These are phyloP conservation scores for Drosophila affinis DNA, from an alignment of 2,888 invertebrate species.

Conservation along the genomic window DNA sequence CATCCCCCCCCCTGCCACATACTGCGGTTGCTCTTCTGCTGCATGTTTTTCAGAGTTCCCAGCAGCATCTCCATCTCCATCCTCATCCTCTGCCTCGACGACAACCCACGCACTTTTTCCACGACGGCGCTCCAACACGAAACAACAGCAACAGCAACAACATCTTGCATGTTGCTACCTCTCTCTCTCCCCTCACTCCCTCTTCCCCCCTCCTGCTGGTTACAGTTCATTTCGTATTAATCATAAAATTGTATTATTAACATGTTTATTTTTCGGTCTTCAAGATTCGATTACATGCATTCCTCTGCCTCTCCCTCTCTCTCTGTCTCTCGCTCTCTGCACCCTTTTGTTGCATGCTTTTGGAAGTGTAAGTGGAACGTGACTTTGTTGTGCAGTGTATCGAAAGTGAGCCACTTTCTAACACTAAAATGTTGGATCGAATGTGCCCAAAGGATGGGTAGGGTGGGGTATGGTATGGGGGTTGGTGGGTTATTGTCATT, in stretches of 20 bases:
- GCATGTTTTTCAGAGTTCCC: constrained; percentile 36
- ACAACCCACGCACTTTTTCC: constrained; percentile 66
- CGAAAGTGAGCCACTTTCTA: constrained; percentile 76
- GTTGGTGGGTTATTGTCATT: constrained; percentile 37
- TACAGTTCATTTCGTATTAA: constrained; percentile 76
- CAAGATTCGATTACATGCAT: constrained; percentile 77
- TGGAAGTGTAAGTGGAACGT: constrained; percentile 44
- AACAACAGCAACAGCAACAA: constrained; percentile 20
- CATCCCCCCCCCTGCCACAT: constrained; percentile 5
- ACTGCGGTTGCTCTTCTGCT: constrained; percentile 1
- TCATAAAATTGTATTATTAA: constrained; percentile 79
- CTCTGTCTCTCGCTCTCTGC: constrained; percentile 44
- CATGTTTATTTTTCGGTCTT: constrained; percentile 78
- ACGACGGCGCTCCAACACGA: constrained; percentile 65
- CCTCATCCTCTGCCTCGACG: constrained; percentile 50
- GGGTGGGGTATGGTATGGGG: background rate
- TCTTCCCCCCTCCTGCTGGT: constrained; percentile 18
- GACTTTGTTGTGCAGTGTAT: constrained; percentile 67
- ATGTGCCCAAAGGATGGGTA: constrained; percentile 1
- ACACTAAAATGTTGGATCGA: constrained; percentile 38
- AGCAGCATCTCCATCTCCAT: constrained; percentile 72
- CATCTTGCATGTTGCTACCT: constrained; percentile 52
- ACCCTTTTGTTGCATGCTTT: constrained; percentile 5
- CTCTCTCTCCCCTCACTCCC: background rate
- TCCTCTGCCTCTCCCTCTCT: constrained; percentile 39